Base-by-base conservation (phyloP, 2,113 vertebrate species). In the Dasypus novemcinctus region DNA sequence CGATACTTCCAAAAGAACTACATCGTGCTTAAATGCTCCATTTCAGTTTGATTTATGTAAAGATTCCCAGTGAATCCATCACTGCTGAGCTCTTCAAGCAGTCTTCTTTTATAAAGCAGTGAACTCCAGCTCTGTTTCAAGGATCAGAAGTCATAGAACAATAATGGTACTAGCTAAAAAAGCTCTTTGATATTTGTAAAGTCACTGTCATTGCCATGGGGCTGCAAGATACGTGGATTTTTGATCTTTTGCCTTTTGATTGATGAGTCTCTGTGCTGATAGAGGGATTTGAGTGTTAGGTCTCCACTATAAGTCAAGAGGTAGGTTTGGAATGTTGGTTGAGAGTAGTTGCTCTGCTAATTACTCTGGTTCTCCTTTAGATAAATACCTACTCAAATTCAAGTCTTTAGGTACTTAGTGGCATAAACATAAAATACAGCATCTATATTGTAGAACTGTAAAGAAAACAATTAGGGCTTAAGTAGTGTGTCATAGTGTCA, bases 41-140 rank as follows among this genome's bases (percentile, higher is more conserved):
- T 83, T 96, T 81, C 5, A 91, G 46, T 96, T 75, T 91, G n/a
- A 85, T 75, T 96, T 82, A 88, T 49, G 6, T 74, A 78, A 88
- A 90, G 71, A 69, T 20, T 64, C 7, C 20, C 27, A 33, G 66
- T 15, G 6, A 68, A 68, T 68, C 33, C 33, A 68, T 36, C 14
- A 36, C 66, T 68, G 33, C 33, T 68, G 14, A 64, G 38, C 2
- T 66, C 2, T 43, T 93, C 15, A 91, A 76, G 33, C 87, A 41
- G 12, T 74, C 7, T 49, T 92, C 14, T 27, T 84, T 85, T 85
- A 61, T 76, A 89, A 93, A 11, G 7, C 15, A 93, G 3, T 86
- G 14, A 71, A 76, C 29, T 84, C 43, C 29, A 91, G 31, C 78
- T 91, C 29, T 89, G 14, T 79, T 93, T 23, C 54, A 89, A 85